Evolutionary conservation across 2,113 vertebrate genomes (phyloP).

Genomic region (Mirza zaza): DNA sequence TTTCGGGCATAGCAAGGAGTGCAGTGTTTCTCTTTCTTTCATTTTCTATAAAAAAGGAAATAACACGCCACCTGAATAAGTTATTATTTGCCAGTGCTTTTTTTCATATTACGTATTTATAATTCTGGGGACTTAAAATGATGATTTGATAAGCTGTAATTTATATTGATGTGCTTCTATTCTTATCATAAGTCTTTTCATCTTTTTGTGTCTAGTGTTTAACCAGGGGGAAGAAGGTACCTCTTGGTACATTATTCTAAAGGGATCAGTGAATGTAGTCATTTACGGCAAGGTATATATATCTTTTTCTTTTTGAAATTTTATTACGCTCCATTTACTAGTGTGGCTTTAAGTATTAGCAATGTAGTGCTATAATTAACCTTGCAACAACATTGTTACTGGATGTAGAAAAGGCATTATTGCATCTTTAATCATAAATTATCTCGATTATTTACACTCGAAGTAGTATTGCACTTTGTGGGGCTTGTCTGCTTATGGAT

Average conservation of each 20-base stretch:
- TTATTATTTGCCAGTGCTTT: slow-evolving; percentile 56
- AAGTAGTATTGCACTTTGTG: slow-evolving; percentile 45
- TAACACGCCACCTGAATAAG: slow-evolving; percentile 52
- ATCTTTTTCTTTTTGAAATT: slow-evolving; percentile 74
- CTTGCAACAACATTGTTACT: slow-evolving; percentile 57
- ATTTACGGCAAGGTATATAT: slow-evolving; percentile 97
- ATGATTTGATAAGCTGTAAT: slow-evolving; percentile 73
- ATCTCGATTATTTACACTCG: slow-evolving; percentile 61
- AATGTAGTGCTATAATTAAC: slow-evolving; percentile 60
- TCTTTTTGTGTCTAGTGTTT: slow-evolving; percentile 91
- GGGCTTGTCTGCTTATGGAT: slow-evolving; percentile 13
- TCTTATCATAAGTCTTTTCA: slow-evolving; percentile 77
- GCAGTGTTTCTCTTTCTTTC: slow-evolving; percentile 12
- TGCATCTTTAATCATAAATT: slow-evolving; percentile 63
- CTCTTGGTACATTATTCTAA: slow-evolving; percentile 99
- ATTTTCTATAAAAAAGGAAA: slow-evolving; percentile 37
- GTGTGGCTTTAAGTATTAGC: slow-evolving; percentile 67
- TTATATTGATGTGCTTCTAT: slow-evolving; percentile 76
- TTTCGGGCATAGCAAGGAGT: background rate
- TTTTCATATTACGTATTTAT: slow-evolving; percentile 38
- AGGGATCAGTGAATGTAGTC: slow-evolving; percentile 98
- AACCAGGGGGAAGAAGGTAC: slow-evolving; percentile 99
- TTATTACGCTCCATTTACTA: slow-evolving; percentile 71
- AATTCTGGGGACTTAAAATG: slow-evolving; percentile 54
- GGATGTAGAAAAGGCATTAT: slow-evolving; percentile 57